Percentiles rank a stretch among this genome's conserved stretches.
Conservation (phyloP, 1,140 invertebrate species). For the Gonioctena quinquepunctata region DNA sequence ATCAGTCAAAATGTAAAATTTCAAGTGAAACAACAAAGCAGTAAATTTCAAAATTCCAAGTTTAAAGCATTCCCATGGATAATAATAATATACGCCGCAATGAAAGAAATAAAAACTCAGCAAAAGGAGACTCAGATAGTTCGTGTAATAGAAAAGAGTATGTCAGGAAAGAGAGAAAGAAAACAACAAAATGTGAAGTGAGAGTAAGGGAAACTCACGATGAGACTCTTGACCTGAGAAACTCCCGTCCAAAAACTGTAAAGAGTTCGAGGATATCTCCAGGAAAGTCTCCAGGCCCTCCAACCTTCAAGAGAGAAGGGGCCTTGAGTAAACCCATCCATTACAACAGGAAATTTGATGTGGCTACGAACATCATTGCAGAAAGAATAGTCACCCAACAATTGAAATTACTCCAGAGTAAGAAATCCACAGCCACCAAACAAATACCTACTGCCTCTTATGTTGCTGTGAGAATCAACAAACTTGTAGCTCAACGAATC, state of each 20-base stretch:
- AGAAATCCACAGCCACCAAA: neutral
- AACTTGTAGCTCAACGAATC: neutral
- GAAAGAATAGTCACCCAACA: conserved; percentile 5
- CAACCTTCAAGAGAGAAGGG: neutral
- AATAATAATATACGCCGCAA: neutral
- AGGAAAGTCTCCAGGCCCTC: neutral
- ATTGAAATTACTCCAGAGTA: neutral
- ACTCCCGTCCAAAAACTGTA: neutral
- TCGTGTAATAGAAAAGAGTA: too few relatives aligned
- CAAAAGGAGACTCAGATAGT: too few relatives aligned
- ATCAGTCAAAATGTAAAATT: too few relatives aligned
- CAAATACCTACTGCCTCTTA: neutral
- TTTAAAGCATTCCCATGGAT: neutral
- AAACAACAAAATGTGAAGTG: too few relatives aligned
- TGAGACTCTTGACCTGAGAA: neutral
- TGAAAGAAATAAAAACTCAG: neutral
- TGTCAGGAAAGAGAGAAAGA: too few relatives aligned
- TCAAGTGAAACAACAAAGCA: too few relatives aligned
- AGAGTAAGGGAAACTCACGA: neutral
- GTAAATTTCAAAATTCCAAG: neutral
- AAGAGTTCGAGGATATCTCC: neutral
- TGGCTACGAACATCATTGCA: neutral
- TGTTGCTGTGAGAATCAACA: neutral
- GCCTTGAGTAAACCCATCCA: neutral
- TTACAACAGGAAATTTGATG: neutral